phyloP scores from a whole-genome alignment of 2,888 invertebrate genomes.

The Nasonovia ribisnigri region DNA sequence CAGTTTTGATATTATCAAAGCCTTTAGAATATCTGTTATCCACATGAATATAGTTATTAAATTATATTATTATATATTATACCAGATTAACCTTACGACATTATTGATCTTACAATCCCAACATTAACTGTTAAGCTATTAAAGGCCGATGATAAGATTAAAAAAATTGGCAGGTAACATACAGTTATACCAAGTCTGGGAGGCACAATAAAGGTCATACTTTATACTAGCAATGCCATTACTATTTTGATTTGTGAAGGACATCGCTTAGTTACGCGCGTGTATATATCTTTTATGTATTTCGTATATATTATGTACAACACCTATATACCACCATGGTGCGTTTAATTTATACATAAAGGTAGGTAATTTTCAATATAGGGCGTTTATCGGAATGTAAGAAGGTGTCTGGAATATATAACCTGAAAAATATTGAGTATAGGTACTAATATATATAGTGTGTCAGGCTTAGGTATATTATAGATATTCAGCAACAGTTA shows the following conservation, averaged over 20 bases:
- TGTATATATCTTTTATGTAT: not conserved
- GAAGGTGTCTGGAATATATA: not conserved
- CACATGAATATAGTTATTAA: not conserved
- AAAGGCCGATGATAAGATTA: not conserved
- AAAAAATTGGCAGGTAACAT: not conserved
- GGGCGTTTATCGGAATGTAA: not conserved
- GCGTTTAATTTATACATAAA: not conserved
- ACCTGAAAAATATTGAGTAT: not conserved
- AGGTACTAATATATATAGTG: no score
- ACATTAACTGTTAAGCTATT: not conserved
- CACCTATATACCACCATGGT: not conserved
- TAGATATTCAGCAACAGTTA: not conserved
- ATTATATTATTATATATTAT: not conserved
- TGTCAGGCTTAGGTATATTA: not conserved
- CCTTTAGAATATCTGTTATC: not conserved
- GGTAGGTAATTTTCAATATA: not conserved
- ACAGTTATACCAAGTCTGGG: not conserved
- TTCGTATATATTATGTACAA: not conserved
- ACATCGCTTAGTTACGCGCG: not conserved
- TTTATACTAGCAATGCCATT: not conserved
- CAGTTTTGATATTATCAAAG: not conserved
- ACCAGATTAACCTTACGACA: not conserved
- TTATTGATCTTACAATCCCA: not conserved
- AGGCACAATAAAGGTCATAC: not conserved
- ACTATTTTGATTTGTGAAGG: conserved; percentile 21